A percentile compares a stretch with the other conserved stretches of the same genome.
Conservation (phyloP, 2,113 vertebrate species). For the Gymnobelideus leadbeateri region DNA sequence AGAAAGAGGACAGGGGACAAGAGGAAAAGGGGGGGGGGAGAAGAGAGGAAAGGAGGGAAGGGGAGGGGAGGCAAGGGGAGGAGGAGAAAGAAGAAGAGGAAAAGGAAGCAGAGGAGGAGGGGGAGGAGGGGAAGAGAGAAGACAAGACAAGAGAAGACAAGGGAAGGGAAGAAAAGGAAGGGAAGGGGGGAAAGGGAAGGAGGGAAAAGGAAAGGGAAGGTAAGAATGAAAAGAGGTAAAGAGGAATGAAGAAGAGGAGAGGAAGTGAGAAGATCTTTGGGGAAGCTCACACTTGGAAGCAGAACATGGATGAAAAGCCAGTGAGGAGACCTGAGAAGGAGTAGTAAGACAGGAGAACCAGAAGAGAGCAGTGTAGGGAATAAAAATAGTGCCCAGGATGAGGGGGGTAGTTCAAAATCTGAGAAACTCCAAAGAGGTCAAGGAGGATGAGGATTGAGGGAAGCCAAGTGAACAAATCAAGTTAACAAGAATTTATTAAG, state of each 20-base stretch:
- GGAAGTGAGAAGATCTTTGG: background rate
- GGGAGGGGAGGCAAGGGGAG: too few species aligned
- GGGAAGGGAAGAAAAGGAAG: background rate
- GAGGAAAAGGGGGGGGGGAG: background rate
- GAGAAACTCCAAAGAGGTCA: background rate
- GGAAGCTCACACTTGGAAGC: background rate
- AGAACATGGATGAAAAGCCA: background rate
- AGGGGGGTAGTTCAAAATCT: background rate
- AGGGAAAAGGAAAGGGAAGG: background rate
- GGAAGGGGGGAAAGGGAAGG: background rate
- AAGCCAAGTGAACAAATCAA: background rate
- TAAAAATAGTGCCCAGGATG: background rate
- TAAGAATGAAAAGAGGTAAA: background rate
- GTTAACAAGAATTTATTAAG: background rate
- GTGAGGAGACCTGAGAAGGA: background rate
- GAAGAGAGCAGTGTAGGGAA: background rate
- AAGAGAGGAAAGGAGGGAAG: too few species aligned
- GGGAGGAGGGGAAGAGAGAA: too few species aligned
- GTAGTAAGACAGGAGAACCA: background rate
- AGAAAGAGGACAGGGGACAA: too few species aligned
- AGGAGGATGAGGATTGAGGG: background rate
- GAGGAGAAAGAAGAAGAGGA: background rate
- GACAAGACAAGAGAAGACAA: background rate
- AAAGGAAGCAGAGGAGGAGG: too few species aligned
- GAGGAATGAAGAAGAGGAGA: background rate